Conservation (phyloP, 2,888 invertebrate genomes). For the Patella ulyssiponensis region DNA sequence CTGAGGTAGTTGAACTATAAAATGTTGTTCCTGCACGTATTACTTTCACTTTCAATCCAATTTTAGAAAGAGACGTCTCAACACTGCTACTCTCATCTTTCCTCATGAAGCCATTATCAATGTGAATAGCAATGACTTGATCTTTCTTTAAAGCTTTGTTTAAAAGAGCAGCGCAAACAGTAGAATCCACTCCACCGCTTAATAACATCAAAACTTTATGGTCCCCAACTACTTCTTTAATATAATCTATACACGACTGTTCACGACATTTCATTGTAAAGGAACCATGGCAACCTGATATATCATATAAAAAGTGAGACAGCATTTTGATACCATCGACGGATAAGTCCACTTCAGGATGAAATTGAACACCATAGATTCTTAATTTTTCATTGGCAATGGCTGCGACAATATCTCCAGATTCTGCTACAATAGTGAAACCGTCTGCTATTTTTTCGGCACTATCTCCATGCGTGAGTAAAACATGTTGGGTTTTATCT, state of each 20-base stretch:
- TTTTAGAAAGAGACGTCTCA: conserved; percentile 84
- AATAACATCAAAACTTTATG: conserved; percentile 94
- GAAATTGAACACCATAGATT: conserved; percentile 92
- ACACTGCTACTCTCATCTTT: conserved; percentile 94
- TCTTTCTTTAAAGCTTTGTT: conserved; percentile 91
- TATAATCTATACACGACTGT: conserved; percentile 91
- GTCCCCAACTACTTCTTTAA: conserved; percentile 88
- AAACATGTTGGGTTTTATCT: conserved; percentile 88
- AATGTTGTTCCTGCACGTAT: conserved; percentile 75
- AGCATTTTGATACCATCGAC: conserved; percentile 91
- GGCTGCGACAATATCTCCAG: conserved; percentile 74
- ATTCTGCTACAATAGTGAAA: conserved; percentile 86
- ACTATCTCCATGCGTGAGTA: conserved; percentile 98
- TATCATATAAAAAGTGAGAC: conserved; percentile 93
- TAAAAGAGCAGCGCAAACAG: conserved; percentile 97
- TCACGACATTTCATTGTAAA: conserved; percentile 92
- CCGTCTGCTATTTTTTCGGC: conserved; percentile 91
- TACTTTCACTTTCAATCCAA: conserved; percentile 85
- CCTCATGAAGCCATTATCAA: conserved; percentile 99
- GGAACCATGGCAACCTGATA: conserved; percentile 87
- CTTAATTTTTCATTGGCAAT: conserved; percentile 91
- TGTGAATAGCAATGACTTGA: conserved; percentile 92
- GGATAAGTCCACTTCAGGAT: conserved; percentile 98
- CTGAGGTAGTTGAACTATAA: conserved; percentile 82
- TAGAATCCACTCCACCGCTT: conserved; percentile 99